phyloP scores from a whole-genome alignment of 2,888 invertebrate genomes.

The Protophormia terraenovae region DNA sequence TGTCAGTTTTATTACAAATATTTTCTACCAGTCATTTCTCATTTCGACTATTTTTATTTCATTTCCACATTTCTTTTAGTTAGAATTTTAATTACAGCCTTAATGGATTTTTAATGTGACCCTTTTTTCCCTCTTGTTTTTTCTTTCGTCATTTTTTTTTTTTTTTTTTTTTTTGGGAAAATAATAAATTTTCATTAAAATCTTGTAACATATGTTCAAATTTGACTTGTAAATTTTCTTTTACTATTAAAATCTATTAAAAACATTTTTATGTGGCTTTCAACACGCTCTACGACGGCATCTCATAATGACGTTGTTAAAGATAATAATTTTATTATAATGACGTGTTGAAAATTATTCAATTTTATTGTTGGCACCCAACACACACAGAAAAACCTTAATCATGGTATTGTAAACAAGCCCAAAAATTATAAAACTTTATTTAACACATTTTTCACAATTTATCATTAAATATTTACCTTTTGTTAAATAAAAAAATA shows the following conservation, averaged over 20 bases:
- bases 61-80: background rate
- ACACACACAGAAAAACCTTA: background rate
- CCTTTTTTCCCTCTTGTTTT: slow-evolving; percentile 10
- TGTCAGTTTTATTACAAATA: too few relatives aligned
- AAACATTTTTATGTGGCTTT: background rate
- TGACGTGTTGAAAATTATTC: slow-evolving; percentile 59
- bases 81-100: slow-evolving; percentile 41
- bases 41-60: background rate
- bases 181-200: slow-evolving; percentile 20
- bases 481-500: background rate
- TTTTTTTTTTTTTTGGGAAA: background rate
- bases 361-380: slow-evolving; percentile 14
- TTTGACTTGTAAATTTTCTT: slow-evolving; percentile 17
- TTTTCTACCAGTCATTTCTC: too few relatives aligned
- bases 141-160: background rate
- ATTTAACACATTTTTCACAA: background rate
- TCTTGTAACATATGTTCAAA: slow-evolving; percentile 30
- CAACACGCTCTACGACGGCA: background rate
- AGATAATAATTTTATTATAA: slow-evolving; percentile 42
- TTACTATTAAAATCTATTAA: background rate
- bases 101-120: slow-evolving; percentile 51
- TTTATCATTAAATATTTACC: background rate
- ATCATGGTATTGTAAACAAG: background rate
- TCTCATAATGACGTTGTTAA: background rate
- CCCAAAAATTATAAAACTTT: too few relatives aligned